Base-by-base conservation (phyloP, 2,797 vertebrate species). In the Agapornis canus region DNA sequence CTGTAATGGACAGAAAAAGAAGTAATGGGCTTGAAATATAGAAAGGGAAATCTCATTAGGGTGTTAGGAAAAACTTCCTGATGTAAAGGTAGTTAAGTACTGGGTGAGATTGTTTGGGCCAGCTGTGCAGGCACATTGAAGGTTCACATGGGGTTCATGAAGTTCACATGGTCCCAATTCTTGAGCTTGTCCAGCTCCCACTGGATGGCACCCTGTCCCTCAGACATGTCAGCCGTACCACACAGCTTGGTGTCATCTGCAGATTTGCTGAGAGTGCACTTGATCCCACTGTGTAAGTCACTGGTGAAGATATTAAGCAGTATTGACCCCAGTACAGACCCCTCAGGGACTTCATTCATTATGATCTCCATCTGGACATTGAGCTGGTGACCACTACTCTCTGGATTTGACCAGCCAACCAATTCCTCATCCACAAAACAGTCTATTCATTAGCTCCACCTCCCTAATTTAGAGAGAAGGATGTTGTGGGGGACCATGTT, bases 41-140 rank as follows among this genome's bases (percentile, higher is more conserved):
- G 31, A 81, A 39, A 37, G 21, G n/a, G 21, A 93, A 89, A 91
- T 77, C 82, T 82, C 43, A 73, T 85, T 85, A 85, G 89, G 29
- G 32, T 23, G 60, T 95, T 91, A 86, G 60, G 51, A 59, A 80
- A 93, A 92, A 45, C 79, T 83, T 80, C 60, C 51, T 68, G 31
- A 75, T 81, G 45, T 71, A 86, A 83, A 83, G 56, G 79, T 75
- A 75, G 15, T 83, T 94, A 90, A 88, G 15, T 65, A 49, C 26
- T 52, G 29, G 10, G 8, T 59, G 60, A 70, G 21, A 29, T 26
- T 82, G 17, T 27, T 47, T 47, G 71, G 4, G 9, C 51, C 52
- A 61, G 21, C 18, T 32, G 17, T 71, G 43, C 59, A 90, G 37
- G 10, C 8, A 42, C 22, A 13, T 5, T 0, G 0, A 52, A 65